phyloP scores from a whole-genome alignment of 2,113 vertebrate species.

The Collichthys lucidus region DNA sequence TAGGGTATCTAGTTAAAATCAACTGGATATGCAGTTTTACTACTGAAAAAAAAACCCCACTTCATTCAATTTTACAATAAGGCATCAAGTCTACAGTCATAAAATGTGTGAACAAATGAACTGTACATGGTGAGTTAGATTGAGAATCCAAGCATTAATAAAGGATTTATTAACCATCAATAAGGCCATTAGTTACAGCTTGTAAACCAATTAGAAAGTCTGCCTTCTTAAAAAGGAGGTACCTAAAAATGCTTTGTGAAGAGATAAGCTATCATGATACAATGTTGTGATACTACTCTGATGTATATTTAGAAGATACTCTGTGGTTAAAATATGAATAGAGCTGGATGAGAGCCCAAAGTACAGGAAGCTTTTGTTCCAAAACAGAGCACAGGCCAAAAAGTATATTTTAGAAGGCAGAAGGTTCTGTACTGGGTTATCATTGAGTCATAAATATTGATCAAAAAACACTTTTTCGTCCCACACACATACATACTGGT shows the following conservation, averaged over 20 bases:
- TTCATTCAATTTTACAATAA: background rate
- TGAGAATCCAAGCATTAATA: background rate
- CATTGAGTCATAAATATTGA: constrained; percentile 54
- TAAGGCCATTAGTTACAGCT: background rate
- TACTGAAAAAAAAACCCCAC: no score
- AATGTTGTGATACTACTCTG: constrained; percentile 3
- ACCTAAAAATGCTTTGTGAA: background rate
- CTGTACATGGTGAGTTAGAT: background rate
- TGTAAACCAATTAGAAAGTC: background rate
- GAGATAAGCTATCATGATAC: background rate
- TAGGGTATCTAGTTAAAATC: background rate
- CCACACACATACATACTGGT: constrained; percentile 30
- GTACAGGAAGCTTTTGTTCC: constrained; percentile 38
- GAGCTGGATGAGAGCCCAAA: constrained; percentile 27
- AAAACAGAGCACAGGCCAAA: constrained; percentile 37
- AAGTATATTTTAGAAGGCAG: constrained; percentile 16
- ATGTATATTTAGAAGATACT: background rate
- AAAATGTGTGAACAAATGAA: constrained; percentile 21
- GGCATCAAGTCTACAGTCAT: constrained; percentile 15
- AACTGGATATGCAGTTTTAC: constrained; percentile 7
- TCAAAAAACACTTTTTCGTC: constrained; percentile 47
- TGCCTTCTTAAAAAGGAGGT: background rate
- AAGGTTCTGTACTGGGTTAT: constrained; percentile 24
- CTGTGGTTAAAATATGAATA: constrained; percentile 6
- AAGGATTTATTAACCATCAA: constrained; percentile 23